Conservation (phyloP, 2,888 invertebrate species). For the Iphiclides podalirius region DNA sequence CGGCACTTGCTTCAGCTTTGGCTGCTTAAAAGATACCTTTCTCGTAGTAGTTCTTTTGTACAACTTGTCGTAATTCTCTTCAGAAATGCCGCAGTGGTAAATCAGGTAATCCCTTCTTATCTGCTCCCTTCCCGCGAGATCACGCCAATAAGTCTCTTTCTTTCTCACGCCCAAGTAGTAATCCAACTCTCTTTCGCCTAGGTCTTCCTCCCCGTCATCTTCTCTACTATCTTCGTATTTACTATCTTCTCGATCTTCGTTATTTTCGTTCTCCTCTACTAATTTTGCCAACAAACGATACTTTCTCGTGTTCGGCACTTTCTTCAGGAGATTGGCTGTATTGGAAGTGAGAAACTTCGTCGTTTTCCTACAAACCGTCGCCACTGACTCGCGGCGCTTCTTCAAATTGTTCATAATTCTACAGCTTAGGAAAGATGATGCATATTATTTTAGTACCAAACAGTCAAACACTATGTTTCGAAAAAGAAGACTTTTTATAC, state of each 20-base stretch:
- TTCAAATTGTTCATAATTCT: slow-evolving; percentile 49
- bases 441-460: too few relatives aligned
- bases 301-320: slow-evolving; percentile 56
- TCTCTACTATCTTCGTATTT: slow-evolving; percentile 30
- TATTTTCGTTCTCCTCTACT: slow-evolving; percentile 42
- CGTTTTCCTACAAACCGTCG: slow-evolving; percentile 66
- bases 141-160: slow-evolving; percentile 66
- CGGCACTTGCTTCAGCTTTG: slow-evolving; percentile 66
- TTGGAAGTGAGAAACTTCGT: slow-evolving; percentile 64
- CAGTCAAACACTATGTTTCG: too few relatives aligned
- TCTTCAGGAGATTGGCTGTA: slow-evolving; percentile 59
- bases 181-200: slow-evolving; percentile 64
- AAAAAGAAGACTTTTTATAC: too few relatives aligned
- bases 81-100: slow-evolving; percentile 63
- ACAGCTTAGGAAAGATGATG: too few relatives aligned
- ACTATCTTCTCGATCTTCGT: slow-evolving; percentile 26
- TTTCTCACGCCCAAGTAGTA: slow-evolving; percentile 65
- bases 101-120: slow-evolving; percentile 67
- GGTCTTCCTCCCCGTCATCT: slow-evolving; percentile 46
- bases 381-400: slow-evolving; percentile 63
- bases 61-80: slow-evolving; percentile 61
- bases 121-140: slow-evolving; percentile 62
- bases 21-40: slow-evolving; percentile 46
- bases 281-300: slow-evolving; percentile 45
- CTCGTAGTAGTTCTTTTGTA: slow-evolving; percentile 43